Percentiles rank a stretch among this genome's conserved stretches.
Conservation (phyloP, 2,113 vertebrate genomes). For the Hippolais icterina region DNA sequence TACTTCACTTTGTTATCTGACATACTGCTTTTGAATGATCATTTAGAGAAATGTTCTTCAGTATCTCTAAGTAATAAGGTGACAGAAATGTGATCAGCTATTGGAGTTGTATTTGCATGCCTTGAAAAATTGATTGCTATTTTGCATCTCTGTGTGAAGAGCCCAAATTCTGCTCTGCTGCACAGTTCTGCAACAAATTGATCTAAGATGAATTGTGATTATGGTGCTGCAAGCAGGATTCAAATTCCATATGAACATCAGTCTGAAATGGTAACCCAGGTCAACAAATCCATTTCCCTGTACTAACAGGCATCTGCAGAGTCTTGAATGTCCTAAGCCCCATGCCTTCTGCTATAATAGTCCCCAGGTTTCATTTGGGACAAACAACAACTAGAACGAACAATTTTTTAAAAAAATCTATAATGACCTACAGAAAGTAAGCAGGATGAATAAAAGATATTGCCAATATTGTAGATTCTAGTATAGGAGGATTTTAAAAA, state of each 20-base stretch:
- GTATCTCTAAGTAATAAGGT: slow-evolving; percentile 3
- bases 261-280: not conserved
- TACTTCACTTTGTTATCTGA: not conserved
- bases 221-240: not conserved
- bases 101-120: not conserved
- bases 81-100: slow-evolving; percentile 16
- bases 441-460: not conserved
- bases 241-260: not conserved
- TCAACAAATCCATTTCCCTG: not conserved
- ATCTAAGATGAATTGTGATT: not conserved
- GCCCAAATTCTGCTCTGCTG: not conserved
- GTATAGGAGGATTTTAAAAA: not conserved
- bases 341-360: not conserved
- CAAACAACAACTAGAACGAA: not conserved
- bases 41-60: slow-evolving; percentile 11
- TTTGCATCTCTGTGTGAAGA: not conserved
- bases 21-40: not conserved
- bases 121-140: not conserved
- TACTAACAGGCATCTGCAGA: not conserved
- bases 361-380: not conserved
- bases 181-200: not conserved
- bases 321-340: not conserved
- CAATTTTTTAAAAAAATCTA: not conserved
- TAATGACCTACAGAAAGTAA: not conserved
- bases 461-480: not conserved